A percentile compares a stretch with the other conserved stretches of the same genome.
Evolutionary conservation across 2,888 invertebrate species (phyloP).

Genomic region (Zhuqinia jingwanae): DNA sequence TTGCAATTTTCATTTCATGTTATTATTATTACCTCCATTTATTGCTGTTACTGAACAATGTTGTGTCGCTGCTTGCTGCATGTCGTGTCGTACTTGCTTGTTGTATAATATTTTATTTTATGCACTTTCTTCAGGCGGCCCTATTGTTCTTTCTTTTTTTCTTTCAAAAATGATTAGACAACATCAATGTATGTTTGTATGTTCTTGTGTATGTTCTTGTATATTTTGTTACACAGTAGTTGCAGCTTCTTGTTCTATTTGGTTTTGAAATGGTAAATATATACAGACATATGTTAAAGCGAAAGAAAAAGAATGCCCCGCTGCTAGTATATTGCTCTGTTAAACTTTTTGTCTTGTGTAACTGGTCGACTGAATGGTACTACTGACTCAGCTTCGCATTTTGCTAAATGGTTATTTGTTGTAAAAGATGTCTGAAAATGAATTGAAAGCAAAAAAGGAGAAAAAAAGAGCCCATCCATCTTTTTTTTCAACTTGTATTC

Average conservation of each 20-base stretch:
- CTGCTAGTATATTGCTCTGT: conserved; percentile 1
- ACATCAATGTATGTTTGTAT: no score
- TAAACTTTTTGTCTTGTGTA: background rate
- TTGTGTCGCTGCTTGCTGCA: conserved; percentile 6
- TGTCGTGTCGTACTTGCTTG: conserved; percentile 1
- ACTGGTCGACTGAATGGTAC: conserved; percentile 20
- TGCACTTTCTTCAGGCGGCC: conserved; percentile 33
- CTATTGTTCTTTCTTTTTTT: conserved; percentile 40
- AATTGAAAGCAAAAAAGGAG: conserved; percentile 11
- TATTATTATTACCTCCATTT: conserved; percentile 18
- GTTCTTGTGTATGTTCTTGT: no score
- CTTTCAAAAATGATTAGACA: conserved; percentile 1
- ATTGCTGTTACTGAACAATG: conserved; percentile 40
- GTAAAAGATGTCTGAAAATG: background rate
- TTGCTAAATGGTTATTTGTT: background rate
- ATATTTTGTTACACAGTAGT: no score
- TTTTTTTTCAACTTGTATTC: conserved; percentile 26
- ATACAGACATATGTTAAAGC: no score
- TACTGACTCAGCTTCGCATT: no score
- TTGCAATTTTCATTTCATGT: conserved; percentile 46
- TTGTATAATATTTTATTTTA: conserved; percentile 5
- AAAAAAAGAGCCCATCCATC: conserved; percentile 48
- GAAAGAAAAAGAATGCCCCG: background rate
- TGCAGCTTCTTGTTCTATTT: background rate
- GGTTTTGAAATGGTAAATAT: no score